Conservation (phyloP, 2,888 invertebrate species). For the Brenthis daphne region DNA sequence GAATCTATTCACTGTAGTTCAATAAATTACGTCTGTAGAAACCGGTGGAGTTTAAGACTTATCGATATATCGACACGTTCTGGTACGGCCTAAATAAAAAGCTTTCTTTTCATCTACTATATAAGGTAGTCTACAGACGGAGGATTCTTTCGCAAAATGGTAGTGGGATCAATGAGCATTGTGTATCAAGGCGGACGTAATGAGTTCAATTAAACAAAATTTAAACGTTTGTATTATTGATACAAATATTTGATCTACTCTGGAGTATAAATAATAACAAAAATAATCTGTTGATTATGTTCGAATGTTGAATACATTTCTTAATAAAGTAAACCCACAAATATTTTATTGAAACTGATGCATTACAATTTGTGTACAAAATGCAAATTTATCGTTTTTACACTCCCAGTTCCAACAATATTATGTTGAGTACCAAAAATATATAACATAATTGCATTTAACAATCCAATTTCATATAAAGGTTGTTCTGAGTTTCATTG, state of each 20-base stretch:
- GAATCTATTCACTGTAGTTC: conserved; percentile 6
- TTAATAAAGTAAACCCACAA: conserved; percentile 1
- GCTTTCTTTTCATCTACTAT: background rate
- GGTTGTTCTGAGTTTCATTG: no score
- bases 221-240: no score
- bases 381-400: conserved; percentile 29
- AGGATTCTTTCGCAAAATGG: no score
- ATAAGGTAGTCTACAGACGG: no score
- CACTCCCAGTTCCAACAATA: conserved; percentile 16
- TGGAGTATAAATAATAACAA: background rate
- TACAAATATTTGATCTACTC: background rate
- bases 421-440: conserved; percentile 17
- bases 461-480: background rate
- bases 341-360: conserved; percentile 26
- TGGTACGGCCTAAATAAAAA: conserved; percentile 1
- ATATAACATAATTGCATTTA: conserved; percentile 12
- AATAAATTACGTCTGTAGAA: conserved; percentile 15
- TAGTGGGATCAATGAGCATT: no score
- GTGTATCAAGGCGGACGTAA: no score
- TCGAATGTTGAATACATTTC: background rate
- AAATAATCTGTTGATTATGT: background rate
- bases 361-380: conserved; percentile 29
- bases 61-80: conserved; percentile 12
- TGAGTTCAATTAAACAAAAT: no score
- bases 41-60: conserved; percentile 2